Base-by-base conservation (phyloP, 2,797 vertebrate genomes). In the Acanthurus tractus region DNA sequence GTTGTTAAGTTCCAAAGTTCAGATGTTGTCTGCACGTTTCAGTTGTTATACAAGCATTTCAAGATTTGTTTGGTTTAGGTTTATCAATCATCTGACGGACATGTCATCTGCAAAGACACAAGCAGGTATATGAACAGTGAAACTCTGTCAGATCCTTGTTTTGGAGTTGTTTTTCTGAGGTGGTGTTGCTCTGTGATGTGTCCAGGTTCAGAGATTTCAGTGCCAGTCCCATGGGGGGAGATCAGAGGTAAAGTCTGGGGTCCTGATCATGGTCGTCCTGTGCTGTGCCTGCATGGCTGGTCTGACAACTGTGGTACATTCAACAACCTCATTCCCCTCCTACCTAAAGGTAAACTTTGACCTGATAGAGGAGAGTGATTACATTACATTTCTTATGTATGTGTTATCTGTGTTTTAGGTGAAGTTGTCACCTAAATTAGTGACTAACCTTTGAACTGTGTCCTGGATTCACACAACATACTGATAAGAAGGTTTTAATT, bases 241-340 rank as follows among this genome's bases (percentile, higher is more conserved):
- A 87, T 95, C 2, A 92, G 90, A 54, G 93, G 93, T 62, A 93
- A 93, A 75, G 70, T 90, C 38, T 96, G 94, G 93, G 93, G 94
- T 68, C 89, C 93, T 71, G 79, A 74, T 0, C 70, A 92, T 1
- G 95, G 95, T 0, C 77, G 46, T 56, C 92, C 91, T 0, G 88
- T 96, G 23, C 81, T 96, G 10, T 96, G 95, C 74, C 88, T 96
- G 71, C 93, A 95, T 0, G 93, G 95, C 29, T 96, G 95, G 94
- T 84, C 94, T 59, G 95, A 96, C 83, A 95, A 95, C 55, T 90
- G 93, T 48, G 95, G 94, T n/a, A 81, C 94, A 12, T 96, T 96
- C 9, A 79, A 93, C 57, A 91, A 58, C 6, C 86, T 97, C 25
- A 92, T 96, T 40, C 67, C 67, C 15, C 56, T 70, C 25, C 55